These are phyloP conservation scores for Drosophila borborema DNA, from an alignment of 2,888 invertebrate genomes.

Conservation along the genomic window DNA sequence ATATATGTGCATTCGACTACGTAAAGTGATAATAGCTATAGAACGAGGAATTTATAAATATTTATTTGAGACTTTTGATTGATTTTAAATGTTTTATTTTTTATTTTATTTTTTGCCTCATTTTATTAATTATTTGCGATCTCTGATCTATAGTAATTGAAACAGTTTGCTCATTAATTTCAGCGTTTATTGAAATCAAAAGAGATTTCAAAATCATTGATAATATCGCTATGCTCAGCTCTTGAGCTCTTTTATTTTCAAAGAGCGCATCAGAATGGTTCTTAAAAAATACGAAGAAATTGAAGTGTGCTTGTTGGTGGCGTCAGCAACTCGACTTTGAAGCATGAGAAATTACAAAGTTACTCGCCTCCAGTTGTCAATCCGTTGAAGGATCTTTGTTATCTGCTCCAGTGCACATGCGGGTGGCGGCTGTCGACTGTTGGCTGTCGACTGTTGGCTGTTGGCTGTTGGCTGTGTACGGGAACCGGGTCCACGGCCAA, in stretches of 20 bases:
- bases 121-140: too few species aligned
- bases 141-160: too few species aligned
- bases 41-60: too few species aligned
- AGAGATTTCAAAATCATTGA: background rate
- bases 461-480: conserved; percentile 8
- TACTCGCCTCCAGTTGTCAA: conserved; percentile 79
- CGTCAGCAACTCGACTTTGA: conserved; percentile 57
- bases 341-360: conserved; percentile 75
- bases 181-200: background rate
- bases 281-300: conserved; percentile 32
- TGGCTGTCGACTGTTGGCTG: conserved; percentile 28
- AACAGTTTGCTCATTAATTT: background rate
- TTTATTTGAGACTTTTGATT: too few species aligned
- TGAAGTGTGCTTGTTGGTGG: conserved; percentile 57
- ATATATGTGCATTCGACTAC: too few species aligned
- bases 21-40: too few species aligned
- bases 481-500: conserved; percentile 29
- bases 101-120: too few species aligned
- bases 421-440: conserved; percentile 55
- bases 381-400: conserved; percentile 83
- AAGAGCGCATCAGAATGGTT: conserved; percentile 29
- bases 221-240: conserved; percentile 3
- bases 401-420: conserved; percentile 82
- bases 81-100: too few species aligned
- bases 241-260: background rate